Percentiles rank a stretch among this genome's conserved stretches.
Conservation (phyloP, 2,797 vertebrate genomes). For the Oreonectes daqikongensis region DNA sequence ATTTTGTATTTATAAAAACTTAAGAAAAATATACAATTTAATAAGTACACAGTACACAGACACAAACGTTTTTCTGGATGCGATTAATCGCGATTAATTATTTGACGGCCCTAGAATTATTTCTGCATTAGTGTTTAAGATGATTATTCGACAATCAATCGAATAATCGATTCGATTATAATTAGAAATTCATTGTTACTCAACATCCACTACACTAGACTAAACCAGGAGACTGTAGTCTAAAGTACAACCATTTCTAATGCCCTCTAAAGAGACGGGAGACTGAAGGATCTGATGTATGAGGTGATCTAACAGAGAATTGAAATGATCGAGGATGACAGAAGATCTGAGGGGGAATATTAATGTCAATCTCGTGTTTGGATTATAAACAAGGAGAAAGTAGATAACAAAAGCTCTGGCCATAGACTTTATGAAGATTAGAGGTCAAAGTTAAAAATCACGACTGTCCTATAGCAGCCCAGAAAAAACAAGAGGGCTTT, state of each 20-base stretch:
- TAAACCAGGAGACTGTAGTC: background rate
- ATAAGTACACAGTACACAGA: no score
- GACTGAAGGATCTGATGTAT: background rate
- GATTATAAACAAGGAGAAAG: constrained; percentile 13
- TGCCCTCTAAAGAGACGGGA: background rate
- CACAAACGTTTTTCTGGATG: no score
- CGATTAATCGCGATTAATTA: no score
- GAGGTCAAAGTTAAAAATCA: background rate
- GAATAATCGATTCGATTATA: no score
- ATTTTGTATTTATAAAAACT: no score
- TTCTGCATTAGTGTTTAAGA: no score
- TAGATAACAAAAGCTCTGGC: constrained; percentile 8
- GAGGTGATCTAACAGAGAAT: background rate
- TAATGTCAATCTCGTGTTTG: background rate
- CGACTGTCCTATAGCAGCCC: background rate
- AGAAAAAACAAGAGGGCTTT: background rate
- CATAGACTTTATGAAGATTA: background rate
- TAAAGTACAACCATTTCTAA: background rate
- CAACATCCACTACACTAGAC: background rate
- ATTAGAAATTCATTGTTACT: no score
- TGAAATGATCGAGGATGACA: constrained; percentile 11
- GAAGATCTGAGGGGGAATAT: constrained; percentile 12
- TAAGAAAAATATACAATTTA: no score
- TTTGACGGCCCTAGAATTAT: no score
- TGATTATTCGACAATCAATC: no score